Evolutionary conservation across 2,113 vertebrate genomes (phyloP).

Genomic region (Halcyon malimbica): DNA sequence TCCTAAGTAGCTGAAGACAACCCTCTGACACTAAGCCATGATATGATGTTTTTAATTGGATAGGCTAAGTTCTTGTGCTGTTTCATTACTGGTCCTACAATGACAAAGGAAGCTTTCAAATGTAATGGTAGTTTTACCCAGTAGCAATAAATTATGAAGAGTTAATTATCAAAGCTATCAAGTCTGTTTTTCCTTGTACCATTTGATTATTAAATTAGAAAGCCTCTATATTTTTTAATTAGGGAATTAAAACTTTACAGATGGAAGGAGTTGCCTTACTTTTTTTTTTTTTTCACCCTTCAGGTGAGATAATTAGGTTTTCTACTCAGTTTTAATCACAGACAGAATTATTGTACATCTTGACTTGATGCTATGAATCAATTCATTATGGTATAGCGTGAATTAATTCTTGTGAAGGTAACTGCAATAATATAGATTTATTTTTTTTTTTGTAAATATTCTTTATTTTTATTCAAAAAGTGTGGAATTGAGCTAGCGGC

Average conservation of each 20-base stretch:
- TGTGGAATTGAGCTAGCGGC: neutral
- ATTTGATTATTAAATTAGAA: conserved; percentile 6
- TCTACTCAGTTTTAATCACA: neutral
- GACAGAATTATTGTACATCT: neutral
- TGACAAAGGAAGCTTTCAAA: neutral
- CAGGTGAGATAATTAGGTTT: neutral
- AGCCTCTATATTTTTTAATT: neutral
- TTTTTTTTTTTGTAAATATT: neutral
- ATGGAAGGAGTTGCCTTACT: neutral
- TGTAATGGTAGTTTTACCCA: neutral
- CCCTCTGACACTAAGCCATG: neutral
- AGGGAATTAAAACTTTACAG: neutral
- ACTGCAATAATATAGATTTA: neutral
- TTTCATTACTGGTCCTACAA: neutral
- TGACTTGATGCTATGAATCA: neutral
- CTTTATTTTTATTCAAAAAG: neutral
- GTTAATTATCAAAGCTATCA: neutral
- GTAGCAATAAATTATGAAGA: neutral
- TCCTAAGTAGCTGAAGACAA: neutral
- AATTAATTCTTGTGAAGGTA: neutral
- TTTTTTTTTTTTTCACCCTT: neutral
- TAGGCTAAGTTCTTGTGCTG: neutral
- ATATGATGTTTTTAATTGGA: neutral
- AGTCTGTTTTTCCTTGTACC: neutral
- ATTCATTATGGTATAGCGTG: neutral